Evolutionary conservation across 2,113 vertebrate genomes (phyloP).

Genomic region (Camarhynchus parvulus): DNA sequence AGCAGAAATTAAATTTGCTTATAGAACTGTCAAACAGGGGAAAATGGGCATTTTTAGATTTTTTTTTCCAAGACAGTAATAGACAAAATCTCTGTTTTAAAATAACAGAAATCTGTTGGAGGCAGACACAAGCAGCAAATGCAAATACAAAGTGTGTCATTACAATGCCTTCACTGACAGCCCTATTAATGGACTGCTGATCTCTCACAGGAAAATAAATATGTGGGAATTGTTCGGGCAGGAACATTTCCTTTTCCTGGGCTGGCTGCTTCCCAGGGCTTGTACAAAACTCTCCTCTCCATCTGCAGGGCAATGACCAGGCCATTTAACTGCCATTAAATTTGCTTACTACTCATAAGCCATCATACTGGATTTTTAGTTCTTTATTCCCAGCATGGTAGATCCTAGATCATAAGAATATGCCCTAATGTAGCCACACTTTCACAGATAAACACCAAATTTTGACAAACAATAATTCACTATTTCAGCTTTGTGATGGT

Average conservation of each 20-base stretch:
- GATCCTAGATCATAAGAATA: background rate
- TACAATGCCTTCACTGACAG: background rate
- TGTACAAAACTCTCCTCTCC: background rate
- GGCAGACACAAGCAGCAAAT: background rate
- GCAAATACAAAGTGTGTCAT: background rate
- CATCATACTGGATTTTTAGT: background rate
- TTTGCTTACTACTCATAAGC: background rate
- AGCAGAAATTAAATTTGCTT: slow-evolving; percentile 42
- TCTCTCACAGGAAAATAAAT: background rate
- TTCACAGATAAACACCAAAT: background rate
- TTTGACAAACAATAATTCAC: background rate
- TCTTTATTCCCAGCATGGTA: background rate
- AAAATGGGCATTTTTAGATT: slow-evolving; percentile 33
- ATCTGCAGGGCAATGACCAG: background rate
- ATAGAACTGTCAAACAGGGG: slow-evolving; percentile 13
- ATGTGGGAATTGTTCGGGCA: background rate
- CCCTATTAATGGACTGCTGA: background rate
- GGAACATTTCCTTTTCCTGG: background rate
- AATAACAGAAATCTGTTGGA: slow-evolving; percentile 10
- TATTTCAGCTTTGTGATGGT: background rate
- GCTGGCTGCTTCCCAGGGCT: background rate
- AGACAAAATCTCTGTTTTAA: slow-evolving; percentile 26
- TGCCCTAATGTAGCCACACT: background rate
- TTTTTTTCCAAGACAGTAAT: slow-evolving; percentile 10
- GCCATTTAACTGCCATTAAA: background rate